These are phyloP conservation scores for Rhamnusium bicolor DNA, from an alignment of 2,888 invertebrate species.

Conservation along the genomic window DNA sequence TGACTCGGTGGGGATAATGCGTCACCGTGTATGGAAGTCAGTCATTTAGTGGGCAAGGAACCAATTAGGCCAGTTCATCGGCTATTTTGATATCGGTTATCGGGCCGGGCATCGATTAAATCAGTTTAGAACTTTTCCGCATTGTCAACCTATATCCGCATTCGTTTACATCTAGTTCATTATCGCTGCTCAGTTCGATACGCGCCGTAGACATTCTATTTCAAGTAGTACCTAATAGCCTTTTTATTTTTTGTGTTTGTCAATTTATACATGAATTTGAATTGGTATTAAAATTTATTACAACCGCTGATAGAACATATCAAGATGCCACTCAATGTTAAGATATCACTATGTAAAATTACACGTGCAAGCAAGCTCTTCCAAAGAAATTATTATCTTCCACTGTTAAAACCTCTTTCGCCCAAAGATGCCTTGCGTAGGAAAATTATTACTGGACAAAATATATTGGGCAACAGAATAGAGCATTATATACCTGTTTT, in stretches of 20 bases:
- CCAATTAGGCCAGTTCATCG: slow-evolving; percentile 62
- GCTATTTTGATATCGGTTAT: slow-evolving; percentile 61
- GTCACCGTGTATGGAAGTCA: slow-evolving; percentile 68
- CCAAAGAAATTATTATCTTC: slow-evolving; percentile 87
- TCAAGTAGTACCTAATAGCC: slow-evolving; percentile 52
- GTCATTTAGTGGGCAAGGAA: slow-evolving; percentile 61
- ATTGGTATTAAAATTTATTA: neutral
- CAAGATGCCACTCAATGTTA: slow-evolving; percentile 67
- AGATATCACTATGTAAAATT: slow-evolving; percentile 80
- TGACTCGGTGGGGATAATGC: slow-evolving; percentile 68
- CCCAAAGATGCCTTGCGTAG: slow-evolving; percentile 86
- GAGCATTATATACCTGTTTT: slow-evolving; percentile 87
- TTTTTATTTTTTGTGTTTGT: slow-evolving; percentile 15
- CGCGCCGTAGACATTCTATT: slow-evolving; percentile 49
- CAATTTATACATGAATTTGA: neutral
- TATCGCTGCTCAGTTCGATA: slow-evolving; percentile 57
- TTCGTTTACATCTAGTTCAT: slow-evolving; percentile 63
- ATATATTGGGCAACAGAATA: slow-evolving; percentile 73
- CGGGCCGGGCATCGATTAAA: slow-evolving; percentile 59
- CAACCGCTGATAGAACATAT: neutral
- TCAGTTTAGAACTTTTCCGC: slow-evolving; percentile 49
- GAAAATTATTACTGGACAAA: slow-evolving; percentile 84
- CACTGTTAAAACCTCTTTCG: slow-evolving; percentile 84
- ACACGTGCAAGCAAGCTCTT: slow-evolving; percentile 85
- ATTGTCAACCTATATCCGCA: slow-evolving; percentile 57